Conservation (phyloP, 2,113 vertebrate genomes). For the Lophotis ruficrista region DNA sequence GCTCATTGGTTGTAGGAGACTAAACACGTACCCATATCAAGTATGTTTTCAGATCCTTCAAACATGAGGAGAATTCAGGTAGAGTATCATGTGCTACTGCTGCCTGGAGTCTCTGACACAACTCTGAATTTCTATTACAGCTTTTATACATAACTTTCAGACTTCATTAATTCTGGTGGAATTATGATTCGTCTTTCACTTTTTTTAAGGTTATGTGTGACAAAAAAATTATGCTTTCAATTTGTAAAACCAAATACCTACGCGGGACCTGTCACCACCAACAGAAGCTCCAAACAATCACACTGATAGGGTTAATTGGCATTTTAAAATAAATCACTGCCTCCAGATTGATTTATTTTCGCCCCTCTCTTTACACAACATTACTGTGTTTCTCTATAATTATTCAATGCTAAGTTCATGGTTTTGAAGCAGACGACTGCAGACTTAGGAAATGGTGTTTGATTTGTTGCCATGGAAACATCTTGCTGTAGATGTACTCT, state of each 20-base stretch:
- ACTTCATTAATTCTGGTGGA: slow-evolving; percentile 76
- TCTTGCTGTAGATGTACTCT: slow-evolving; percentile 81
- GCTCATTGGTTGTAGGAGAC: slow-evolving; percentile 85
- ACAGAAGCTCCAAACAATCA: slow-evolving; percentile 66
- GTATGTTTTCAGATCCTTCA: slow-evolving; percentile 73
- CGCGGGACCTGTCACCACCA: slow-evolving; percentile 53
- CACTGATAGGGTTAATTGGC: slow-evolving; percentile 78
- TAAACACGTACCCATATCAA: slow-evolving; percentile 72
- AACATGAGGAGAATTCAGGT: slow-evolving; percentile 76
- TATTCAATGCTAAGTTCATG: slow-evolving; percentile 83
- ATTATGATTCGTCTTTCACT: slow-evolving; percentile 72
- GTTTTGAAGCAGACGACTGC: slow-evolving; percentile 77
- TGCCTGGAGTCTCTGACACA: slow-evolving; percentile 50
- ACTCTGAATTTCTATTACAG: slow-evolving; percentile 73
- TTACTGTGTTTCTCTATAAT: slow-evolving; percentile 78
- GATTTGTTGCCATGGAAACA: slow-evolving; percentile 87
- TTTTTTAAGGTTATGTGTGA: slow-evolving; percentile 73
- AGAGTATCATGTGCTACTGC: slow-evolving; percentile 52
- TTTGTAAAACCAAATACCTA: slow-evolving; percentile 75
- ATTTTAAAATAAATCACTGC: slow-evolving; percentile 79
- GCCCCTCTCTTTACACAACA: slow-evolving; percentile 74
- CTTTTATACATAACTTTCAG: slow-evolving; percentile 74
- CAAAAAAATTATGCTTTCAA: slow-evolving; percentile 75
- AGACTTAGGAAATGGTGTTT: slow-evolving; percentile 82
- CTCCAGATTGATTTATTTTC: slow-evolving; percentile 73